Evolutionary conservation across 2,797 vertebrate species (phyloP).

Genomic region (Melanotaenia parkinsoni): DNA sequence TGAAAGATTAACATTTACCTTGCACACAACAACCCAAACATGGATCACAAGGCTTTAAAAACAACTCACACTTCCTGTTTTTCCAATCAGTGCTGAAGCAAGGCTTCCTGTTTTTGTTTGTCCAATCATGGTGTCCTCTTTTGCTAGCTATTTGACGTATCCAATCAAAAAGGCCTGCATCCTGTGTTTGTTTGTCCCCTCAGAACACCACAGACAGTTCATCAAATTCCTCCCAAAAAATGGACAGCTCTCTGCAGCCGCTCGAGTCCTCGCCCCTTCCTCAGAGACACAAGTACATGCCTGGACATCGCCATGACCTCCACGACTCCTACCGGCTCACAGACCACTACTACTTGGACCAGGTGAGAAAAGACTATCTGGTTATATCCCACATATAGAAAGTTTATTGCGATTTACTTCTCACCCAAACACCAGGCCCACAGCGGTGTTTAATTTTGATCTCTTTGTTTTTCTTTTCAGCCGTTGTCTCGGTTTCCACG

Average conservation of each 20-base stretch:
- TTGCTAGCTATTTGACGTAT: conserved; percentile 34
- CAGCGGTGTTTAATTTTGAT: neutral
- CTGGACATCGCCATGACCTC: conserved; percentile 89
- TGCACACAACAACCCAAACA: conserved; percentile 26
- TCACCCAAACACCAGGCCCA: neutral
- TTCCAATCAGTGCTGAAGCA: conserved; percentile 54
- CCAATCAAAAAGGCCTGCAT: conserved; percentile 67
- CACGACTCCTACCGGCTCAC: conserved; percentile 87
- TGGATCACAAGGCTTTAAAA: conserved; percentile 43
- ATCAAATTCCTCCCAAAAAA: conserved; percentile 97
- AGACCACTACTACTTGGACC: conserved; percentile 93
- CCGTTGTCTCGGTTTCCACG: conserved; percentile 86
- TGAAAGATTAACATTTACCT: conserved; percentile 32
- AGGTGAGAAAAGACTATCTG: conserved; percentile 80
- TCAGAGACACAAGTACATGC: conserved; percentile 88
- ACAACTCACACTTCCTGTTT: conserved; percentile 72
- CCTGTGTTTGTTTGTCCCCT: conserved; percentile 73
- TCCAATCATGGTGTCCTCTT: conserved; percentile 57
- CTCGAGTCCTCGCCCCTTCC: conserved; percentile 91
- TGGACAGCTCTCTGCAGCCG: conserved; percentile 88
- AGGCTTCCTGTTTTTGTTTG: conserved; percentile 80
- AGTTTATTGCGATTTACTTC: neutral
- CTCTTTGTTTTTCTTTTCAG: conserved; percentile 63
- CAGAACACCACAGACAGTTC: conserved; percentile 98
- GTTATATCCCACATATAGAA: neutral